Evolutionary conservation across 1,140 invertebrate species (phyloP).

Genomic region (Danaus plexippus): DNA sequence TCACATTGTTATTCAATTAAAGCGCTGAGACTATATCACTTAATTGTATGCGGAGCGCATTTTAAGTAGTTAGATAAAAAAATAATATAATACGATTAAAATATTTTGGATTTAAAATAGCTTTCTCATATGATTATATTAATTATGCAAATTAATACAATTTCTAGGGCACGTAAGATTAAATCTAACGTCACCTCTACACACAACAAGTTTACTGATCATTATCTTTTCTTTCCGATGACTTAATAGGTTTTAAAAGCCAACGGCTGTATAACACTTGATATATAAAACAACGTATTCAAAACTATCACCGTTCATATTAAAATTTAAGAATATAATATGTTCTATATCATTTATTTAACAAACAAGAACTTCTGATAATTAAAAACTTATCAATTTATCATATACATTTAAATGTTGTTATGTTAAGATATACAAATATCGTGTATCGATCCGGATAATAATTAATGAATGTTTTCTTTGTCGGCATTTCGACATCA

Average conservation of each 20-base stretch:
- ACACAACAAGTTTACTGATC: slow-evolving; percentile 14
- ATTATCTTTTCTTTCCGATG: slow-evolving; percentile 13
- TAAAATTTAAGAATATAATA: no score
- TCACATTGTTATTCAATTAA: no score
- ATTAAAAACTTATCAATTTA: no score
- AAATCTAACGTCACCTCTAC: slow-evolving; percentile 12
- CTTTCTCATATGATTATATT: slow-evolving; percentile 7
- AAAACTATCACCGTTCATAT: no score
- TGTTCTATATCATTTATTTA: no score
- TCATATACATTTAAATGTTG: no score
- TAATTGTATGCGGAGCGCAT: not conserved
- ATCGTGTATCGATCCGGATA: no score
- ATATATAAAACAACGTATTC: no score
- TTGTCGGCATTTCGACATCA: slow-evolving; percentile 11
- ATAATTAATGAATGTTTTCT: slow-evolving; percentile 7
- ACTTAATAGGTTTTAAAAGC: slow-evolving; percentile 11
- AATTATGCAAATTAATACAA: slow-evolving; percentile 14
- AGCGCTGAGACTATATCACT: not conserved
- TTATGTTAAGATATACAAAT: no score
- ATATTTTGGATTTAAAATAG: not conserved
- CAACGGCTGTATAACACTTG: no score
- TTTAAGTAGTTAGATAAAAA: slow-evolving; percentile 4
- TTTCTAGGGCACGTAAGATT: slow-evolving; percentile 14
- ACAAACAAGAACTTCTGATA: no score
- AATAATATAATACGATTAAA: not conserved